Evolutionary conservation across 35 echinoderm and acorn worm species (phyloP).

Genomic region (Ophiothrix spiculata): DNA sequence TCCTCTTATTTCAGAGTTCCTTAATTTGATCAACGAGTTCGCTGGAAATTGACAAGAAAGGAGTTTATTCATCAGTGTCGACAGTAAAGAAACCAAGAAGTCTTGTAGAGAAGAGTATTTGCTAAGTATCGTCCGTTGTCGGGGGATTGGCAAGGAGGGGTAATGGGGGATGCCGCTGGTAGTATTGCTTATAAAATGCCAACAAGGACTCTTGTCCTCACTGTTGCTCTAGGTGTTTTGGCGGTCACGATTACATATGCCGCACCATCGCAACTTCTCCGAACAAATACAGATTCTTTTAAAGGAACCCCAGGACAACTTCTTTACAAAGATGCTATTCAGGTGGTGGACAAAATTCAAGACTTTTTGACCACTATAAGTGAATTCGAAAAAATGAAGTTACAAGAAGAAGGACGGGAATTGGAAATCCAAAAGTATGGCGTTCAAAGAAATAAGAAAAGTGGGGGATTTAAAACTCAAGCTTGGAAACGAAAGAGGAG

Average conservation of each 20-base stretch:
- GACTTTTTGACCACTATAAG: slow-evolving; percentile 44
- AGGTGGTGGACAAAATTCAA: slow-evolving; percentile 46
- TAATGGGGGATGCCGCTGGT: background rate
- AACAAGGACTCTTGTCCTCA: background rate
- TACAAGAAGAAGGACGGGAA: slow-evolving; percentile 26
- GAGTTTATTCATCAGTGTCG: background rate
- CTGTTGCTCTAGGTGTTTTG: background rate
- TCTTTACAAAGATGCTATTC: slow-evolving; percentile 39
- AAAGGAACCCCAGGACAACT: slow-evolving; percentile 16
- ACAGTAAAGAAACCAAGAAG: background rate
- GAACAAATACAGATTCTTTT: background rate
- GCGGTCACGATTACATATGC: background rate
- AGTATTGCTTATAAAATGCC: background rate
- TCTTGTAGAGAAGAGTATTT: background rate
- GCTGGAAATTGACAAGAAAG: background rate
- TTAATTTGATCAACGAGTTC: background rate
- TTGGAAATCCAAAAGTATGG: slow-evolving; percentile 42
- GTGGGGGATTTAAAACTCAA: slow-evolving; percentile 34
- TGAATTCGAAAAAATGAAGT: slow-evolving; percentile 46
- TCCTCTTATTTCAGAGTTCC: background rate
- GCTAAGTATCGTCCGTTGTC: background rate
- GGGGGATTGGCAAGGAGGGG: background rate
- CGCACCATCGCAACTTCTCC: slow-evolving; percentile 10
- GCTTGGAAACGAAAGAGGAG: slow-evolving; percentile 43
- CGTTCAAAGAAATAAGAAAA: slow-evolving; percentile 33